Conservation (phyloP, 37 sponge, comb jelly and placozoan genomes). For the Cliona cf. orientalis region DNA sequence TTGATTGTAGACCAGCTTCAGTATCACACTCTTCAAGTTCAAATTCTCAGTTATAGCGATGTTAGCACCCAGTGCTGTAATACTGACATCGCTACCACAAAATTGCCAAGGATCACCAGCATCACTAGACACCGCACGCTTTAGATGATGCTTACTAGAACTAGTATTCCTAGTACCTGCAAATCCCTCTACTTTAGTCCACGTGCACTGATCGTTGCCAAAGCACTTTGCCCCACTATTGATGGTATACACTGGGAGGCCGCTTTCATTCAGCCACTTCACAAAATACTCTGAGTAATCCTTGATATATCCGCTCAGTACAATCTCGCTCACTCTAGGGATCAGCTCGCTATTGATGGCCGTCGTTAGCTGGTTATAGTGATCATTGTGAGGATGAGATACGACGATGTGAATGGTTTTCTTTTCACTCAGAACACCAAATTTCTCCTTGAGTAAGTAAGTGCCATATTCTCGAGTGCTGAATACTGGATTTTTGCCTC, state of each 20-base stretch:
- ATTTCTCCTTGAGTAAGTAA: conserved; percentile 20
- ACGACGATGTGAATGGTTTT: conserved; percentile 21
- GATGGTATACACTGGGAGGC: conserved; percentile 2
- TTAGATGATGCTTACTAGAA: not conserved
- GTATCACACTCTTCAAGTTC: conserved; percentile 10
- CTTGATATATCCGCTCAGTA: conserved; percentile 1
- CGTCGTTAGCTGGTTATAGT: not conserved
- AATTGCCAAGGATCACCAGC: conserved; percentile 34
- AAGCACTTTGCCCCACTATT: conserved; percentile 3
- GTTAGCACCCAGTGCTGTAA: conserved; percentile 24
- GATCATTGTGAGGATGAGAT: conserved; percentile 25
- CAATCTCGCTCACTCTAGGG: not conserved
- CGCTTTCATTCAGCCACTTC: not conserved
- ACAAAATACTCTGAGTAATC: not conserved
- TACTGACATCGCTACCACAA: conserved; percentile 6
- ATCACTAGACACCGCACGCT: not conserved
- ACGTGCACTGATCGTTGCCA: conserved; percentile 13
- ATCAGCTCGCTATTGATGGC: conserved; percentile 6
- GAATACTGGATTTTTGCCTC: conserved; percentile 12
- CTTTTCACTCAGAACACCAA: not conserved
- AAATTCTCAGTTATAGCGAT: conserved; percentile 10
- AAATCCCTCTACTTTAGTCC: not conserved
- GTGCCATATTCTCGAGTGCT: not conserved
- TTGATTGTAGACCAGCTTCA: conserved; percentile 14
- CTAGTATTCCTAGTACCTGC: no score